Evolutionary conservation across 2,888 invertebrate species (phyloP).

Genomic region (Lasioglossum villosulum): DNA sequence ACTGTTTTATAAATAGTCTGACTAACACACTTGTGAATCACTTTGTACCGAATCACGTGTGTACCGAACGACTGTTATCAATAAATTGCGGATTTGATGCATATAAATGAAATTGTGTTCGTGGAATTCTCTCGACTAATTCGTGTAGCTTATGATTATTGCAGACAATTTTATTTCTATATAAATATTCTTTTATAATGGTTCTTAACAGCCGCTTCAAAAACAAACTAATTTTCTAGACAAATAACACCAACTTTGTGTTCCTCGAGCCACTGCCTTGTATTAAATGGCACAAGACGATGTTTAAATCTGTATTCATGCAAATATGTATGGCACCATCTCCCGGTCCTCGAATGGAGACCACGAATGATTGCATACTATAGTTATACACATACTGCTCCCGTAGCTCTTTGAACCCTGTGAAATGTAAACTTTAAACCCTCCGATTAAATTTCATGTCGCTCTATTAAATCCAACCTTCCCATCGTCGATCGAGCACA

Average conservation of each 20-base stretch:
- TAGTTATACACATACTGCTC: too few species aligned
- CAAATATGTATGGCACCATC: slow-evolving; percentile 78
- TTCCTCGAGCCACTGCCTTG: slow-evolving; percentile 74
- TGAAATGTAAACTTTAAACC: slow-evolving; percentile 1
- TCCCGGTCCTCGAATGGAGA: slow-evolving; percentile 69
- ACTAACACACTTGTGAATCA: too few species aligned
- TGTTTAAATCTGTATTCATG: slow-evolving; percentile 22
- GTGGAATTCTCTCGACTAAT: too few species aligned
- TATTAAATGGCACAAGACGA: slow-evolving; percentile 74
- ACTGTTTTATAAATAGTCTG: too few species aligned
- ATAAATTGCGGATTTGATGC: too few species aligned
- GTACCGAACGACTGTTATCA: too few species aligned
- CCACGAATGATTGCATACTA: slow-evolving; percentile 18
- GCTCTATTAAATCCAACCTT: slow-evolving; percentile 68
- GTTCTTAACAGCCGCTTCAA: too few species aligned
- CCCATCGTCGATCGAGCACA: slow-evolving; percentile 76
- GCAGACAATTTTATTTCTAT: too few species aligned
- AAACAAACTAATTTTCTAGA: background rate
- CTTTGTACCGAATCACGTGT: too few species aligned
- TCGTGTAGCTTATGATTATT: too few species aligned
- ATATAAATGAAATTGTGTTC: too few species aligned
- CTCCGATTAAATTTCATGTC: background rate
- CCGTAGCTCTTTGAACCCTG: slow-evolving; percentile 45
- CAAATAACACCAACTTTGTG: slow-evolving; percentile 47
- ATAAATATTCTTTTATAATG: too few species aligned